These are phyloP conservation scores for Hydraecia micacea DNA, from an alignment of 2,888 invertebrate species.

Conservation along the genomic window DNA sequence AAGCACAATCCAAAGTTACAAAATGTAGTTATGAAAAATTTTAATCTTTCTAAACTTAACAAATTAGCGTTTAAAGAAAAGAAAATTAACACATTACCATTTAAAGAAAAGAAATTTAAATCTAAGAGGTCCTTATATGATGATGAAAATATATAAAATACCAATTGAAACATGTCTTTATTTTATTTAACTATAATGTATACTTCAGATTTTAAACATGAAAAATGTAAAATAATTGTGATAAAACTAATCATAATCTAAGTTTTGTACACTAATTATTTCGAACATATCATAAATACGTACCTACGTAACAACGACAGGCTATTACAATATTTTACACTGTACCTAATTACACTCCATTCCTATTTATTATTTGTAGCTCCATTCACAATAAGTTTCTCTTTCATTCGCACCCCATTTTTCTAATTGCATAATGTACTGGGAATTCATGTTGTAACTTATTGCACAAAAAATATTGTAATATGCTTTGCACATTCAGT, in stretches of 20 bases:
- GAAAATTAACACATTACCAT: conserved; percentile 62
- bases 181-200: conserved; percentile 74
- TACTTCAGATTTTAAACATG: conserved; percentile 69
- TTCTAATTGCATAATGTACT: conserved; percentile 57
- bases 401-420: conserved; percentile 38
- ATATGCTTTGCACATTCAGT: conserved; percentile 63
- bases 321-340: conserved; percentile 54
- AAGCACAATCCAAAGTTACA: conserved; percentile 72
- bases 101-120: conserved; percentile 72
- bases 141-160: conserved; percentile 79
- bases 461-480: conserved; percentile 68
- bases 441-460: conserved; percentile 55
- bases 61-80: conserved; percentile 69
- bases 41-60: conserved; percentile 65
- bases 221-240: conserved; percentile 70
- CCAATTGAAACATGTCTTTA: conserved; percentile 76
- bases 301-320: conserved; percentile 45
- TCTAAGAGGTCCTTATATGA: conserved; percentile 80
- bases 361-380: not conserved
- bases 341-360: conserved; percentile 49
- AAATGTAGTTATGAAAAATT: conserved; percentile 75
- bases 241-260: conserved; percentile 68
- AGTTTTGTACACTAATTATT: conserved; percentile 73
- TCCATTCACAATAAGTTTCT: conserved; percentile 58
- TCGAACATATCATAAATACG: conserved; percentile 53